Evolutionary conservation across 2,888 invertebrate genomes (phyloP), one percentile per base, ranked within the genome.

Genomic region (Zootermopsis nevadensis): DNA sequence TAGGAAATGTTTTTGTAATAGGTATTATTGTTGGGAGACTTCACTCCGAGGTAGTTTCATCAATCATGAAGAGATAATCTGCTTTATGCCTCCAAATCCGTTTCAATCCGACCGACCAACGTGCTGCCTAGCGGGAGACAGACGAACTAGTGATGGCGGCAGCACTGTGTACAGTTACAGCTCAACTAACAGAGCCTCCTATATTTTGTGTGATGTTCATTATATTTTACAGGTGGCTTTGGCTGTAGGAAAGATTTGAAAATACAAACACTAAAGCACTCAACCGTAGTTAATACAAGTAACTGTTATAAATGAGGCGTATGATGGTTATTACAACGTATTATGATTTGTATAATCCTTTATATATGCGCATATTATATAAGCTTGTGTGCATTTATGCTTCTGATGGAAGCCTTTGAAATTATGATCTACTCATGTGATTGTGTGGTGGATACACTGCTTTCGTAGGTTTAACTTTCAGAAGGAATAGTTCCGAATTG

Each of bases 51-150:
- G 88, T 88, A 88, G 89, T 89, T 90, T 91, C 91, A 92, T 92
- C 92, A 92, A 92, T 92, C 92, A 92, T 91, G 90, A 89, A 88
- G 89, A 92, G 93, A 93, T 93, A 92, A 93, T 93, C 93, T 92
- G 91, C 90, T 92, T 83, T 84, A 84, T 84, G 80, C 82, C 82
- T 80, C 80, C 55, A 82, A 84, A 84, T 84, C 84, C 84, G 82
- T 81, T 83, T 69, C 83, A 83, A 83, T 83, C 83, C 83, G 83
- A 48, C 33, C 79, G 79, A 79, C 60, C 55, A 66, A 33, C 55
- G 79, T 38, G 79, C 35, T 60, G 60, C 60, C 79, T 79, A 38
- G 79, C 79, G 79, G 79, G 55, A 55, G 66, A 24, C 79, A 79
- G 79, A 79, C 79, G 35, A n/a, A 79, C 79, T 79, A 79, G 38